phyloP scores from a whole-genome alignment of 1,140 invertebrate species.

The Saccostrea echinata region DNA sequence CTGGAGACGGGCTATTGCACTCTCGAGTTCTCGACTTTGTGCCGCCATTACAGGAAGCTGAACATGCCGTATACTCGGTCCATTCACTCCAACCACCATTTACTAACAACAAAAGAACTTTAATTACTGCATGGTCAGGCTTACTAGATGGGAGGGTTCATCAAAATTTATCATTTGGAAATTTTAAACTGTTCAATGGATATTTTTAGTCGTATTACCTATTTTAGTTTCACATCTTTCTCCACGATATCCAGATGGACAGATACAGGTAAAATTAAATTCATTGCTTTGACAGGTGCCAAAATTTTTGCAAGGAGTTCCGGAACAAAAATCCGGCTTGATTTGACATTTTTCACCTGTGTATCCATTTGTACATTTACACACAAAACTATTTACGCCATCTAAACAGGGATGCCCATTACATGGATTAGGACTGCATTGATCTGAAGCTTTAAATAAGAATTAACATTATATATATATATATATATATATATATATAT shows the following conservation, averaged over 20 bases:
- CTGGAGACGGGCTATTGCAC: constrained; percentile 63
- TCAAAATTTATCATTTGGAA: too few relatives aligned
- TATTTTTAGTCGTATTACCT: too few relatives aligned
- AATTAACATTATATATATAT: too few relatives aligned
- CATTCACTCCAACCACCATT: constrained; percentile 71
- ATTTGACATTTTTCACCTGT: not conserved
- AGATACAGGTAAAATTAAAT: not conserved
- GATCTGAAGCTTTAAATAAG: not conserved
- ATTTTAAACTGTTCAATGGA: too few relatives aligned
- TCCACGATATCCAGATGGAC: constrained; percentile 1
- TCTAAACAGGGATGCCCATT: not conserved
- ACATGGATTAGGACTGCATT: constrained; percentile 3
- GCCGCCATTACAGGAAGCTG: constrained; percentile 93
- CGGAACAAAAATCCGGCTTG: not conserved
- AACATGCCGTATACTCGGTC: constrained; percentile 92
- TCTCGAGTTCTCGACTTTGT: constrained; percentile 84
- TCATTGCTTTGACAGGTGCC: constrained; percentile 8
- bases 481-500: too few relatives aligned
- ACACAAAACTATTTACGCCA: not conserved
- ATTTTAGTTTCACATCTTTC: constrained; percentile 25
- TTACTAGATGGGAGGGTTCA: too few relatives aligned
- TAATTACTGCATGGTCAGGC: too few relatives aligned
- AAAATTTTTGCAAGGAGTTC: not conserved
- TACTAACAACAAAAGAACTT: constrained; percentile 14
- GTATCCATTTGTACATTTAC: constrained; percentile 13